Evolutionary conservation across 1,140 invertebrate species (phyloP), one percentile per base, ranked within the genome.

Genomic region (Pteromalus puparum): DNA sequence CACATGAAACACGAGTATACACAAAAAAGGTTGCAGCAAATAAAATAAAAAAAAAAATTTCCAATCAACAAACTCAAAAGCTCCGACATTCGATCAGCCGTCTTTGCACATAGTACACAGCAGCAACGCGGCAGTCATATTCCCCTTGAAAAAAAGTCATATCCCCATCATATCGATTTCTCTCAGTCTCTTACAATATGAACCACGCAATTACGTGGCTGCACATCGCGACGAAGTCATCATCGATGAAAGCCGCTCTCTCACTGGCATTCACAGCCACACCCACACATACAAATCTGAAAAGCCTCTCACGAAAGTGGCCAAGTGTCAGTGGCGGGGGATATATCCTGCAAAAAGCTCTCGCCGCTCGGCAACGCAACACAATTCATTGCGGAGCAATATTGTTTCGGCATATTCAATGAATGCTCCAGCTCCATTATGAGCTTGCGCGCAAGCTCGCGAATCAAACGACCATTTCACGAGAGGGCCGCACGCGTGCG

Each of bases 391-490:
- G 1, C 61, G 0, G 18, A n/a, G 4, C 30, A 70, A 83, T 83
- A 77, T 83, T 73, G 46, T 78, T 79, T 73, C 2, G 26, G 42
- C 42, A 73, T 73, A 34, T 65, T 53, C 65, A 76, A 70, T 70
- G 26, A 77, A 83, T 61, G 38, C 38, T 42, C 1, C 38, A 42
- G 7, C 9, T 42, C 38, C 38, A 42, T 42, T 42, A 42, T 42
- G 38, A 34, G 24, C 42, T 24, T 13, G 1, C 3, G 1, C 24
- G 48, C 10, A 24, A 26, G 26, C 26, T 34, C 76, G 42, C 76
- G 61, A 84, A 73, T 73, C 34, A 79, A 84, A 38, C 82, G 68
- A 78, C 70, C 74, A 84, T 75, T 78, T 78, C 61, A 61, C 67
- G 61, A 78, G 61, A 78, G 75, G 7, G 3, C 10, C 1, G 9